Evolutionary conservation across 2,113 vertebrate genomes (phyloP).

Genomic region (Peromyscus californicus): DNA sequence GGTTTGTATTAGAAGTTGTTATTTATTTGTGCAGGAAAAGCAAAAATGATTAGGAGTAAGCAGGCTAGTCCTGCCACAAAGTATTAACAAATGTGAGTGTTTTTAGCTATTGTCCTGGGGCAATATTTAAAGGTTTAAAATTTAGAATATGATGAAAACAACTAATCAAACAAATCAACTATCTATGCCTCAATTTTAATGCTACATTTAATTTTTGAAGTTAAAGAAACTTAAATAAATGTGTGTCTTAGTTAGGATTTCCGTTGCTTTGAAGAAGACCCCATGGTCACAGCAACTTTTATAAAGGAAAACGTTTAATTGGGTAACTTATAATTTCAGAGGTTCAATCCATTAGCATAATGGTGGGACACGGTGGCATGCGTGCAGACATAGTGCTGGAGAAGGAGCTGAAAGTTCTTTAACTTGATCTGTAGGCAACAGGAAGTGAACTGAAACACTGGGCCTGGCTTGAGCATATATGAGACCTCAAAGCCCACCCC

Average conservation of each 20-base stretch:
- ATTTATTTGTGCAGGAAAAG: not conserved
- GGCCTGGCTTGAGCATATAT: not conserved
- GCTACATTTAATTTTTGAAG: not conserved
- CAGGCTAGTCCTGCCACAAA: not conserved
- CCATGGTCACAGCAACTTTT: not conserved
- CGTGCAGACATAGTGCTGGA: not conserved
- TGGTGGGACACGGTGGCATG: not conserved
- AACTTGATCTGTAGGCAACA: not conserved
- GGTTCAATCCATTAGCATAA: not conserved
- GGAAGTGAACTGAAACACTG: not conserved
- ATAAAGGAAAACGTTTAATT: not conserved
- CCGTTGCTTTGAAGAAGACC: not conserved
- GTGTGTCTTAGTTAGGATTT: not conserved
- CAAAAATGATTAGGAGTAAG: not conserved
- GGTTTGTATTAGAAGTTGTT: not conserved
- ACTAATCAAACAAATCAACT: not conserved
- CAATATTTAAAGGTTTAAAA: not conserved
- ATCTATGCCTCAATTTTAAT: not conserved
- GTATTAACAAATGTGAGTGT: not conserved
- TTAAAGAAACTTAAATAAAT: not conserved
- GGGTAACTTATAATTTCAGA: not conserved
- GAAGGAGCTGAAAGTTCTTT: not conserved
- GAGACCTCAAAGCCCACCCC: not conserved
- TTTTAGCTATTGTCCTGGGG: not conserved
- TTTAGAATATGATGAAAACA: not conserved